These are phyloP conservation scores for Myotis findleyi DNA, from an alignment of 2,797 vertebrate species.

Conservation along the genomic window DNA sequence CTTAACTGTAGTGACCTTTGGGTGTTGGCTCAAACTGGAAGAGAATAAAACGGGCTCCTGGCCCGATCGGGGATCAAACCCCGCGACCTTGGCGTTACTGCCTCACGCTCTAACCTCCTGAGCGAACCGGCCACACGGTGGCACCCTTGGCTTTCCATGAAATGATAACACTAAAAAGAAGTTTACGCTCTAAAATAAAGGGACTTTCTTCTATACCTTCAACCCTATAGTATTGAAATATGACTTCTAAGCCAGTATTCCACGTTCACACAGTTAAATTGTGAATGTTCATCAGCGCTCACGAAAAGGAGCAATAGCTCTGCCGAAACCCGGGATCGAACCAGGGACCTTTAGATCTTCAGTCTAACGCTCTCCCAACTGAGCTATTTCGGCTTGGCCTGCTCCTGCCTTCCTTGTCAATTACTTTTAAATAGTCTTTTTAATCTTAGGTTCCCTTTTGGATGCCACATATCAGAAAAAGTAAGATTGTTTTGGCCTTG, in stretches of 20 bases:
- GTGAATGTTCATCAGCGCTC: too few species aligned
- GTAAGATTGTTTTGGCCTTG: background rate
- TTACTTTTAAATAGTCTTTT: background rate
- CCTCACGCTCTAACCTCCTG: background rate
- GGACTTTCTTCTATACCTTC: background rate
- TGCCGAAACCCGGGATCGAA: slow-evolving; percentile 74
- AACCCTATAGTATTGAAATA: background rate
- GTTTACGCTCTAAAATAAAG: background rate
- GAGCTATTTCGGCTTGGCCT: slow-evolving; percentile 58
- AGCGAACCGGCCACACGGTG: background rate
- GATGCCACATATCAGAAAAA: background rate
- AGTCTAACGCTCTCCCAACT: slow-evolving; percentile 82
- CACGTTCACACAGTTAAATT: background rate
- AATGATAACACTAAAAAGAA: background rate
- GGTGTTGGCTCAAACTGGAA: background rate
- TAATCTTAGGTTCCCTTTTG: background rate
- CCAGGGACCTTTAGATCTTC: slow-evolving; percentile 80
- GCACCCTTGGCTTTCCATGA: background rate
- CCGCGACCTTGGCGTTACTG: background rate
- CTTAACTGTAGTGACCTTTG: background rate
- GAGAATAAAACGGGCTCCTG: background rate
- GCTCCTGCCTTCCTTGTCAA: rapidly evolving
- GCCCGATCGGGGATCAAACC: background rate
- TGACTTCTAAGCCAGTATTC: background rate
- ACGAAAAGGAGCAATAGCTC: rapidly evolving